Evolutionary conservation across 1,140 invertebrate genomes (phyloP).

Genomic region (Araneus ventricosus): DNA sequence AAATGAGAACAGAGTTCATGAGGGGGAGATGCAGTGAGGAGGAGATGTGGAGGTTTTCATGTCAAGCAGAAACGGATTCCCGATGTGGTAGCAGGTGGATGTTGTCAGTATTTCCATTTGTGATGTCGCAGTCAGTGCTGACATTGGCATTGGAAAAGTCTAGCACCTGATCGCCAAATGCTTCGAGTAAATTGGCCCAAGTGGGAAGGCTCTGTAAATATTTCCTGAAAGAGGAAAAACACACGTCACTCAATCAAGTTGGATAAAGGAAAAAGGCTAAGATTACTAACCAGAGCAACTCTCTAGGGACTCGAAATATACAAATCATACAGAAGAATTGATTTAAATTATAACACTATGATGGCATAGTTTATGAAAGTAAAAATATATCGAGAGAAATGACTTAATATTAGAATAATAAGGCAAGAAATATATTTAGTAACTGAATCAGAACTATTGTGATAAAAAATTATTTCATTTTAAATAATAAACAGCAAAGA

Average conservation of each 20-base stretch:
- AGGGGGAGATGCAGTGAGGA: no score
- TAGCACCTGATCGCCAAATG: constrained; percentile 48
- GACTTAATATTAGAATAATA: no score
- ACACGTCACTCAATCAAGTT: no score
- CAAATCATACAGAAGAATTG: no score
- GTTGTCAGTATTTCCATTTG: not conserved
- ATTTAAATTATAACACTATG: no score
- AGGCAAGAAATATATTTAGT: no score
- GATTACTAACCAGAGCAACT: not conserved
- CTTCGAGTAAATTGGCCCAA: constrained; percentile 67
- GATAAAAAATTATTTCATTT: no score
- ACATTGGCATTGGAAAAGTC: constrained; percentile 66
- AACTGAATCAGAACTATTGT: no score
- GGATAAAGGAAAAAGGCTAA: not conserved
- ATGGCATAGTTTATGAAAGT: no score
- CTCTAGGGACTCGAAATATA: no score
- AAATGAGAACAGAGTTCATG: not conserved
- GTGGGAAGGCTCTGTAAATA: constrained; percentile 71
- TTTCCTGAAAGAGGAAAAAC: constrained; percentile 34
- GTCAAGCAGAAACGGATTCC: constrained; percentile 65
- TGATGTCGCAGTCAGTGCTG: constrained; percentile 22
- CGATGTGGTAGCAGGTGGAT: constrained; percentile 49
- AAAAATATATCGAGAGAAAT: no score
- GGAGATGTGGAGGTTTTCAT: not conserved
- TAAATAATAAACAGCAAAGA: no score